phyloP scores from a whole-genome alignment of 1,140 invertebrate genomes.

The Protaetia brevitarsis region DNA sequence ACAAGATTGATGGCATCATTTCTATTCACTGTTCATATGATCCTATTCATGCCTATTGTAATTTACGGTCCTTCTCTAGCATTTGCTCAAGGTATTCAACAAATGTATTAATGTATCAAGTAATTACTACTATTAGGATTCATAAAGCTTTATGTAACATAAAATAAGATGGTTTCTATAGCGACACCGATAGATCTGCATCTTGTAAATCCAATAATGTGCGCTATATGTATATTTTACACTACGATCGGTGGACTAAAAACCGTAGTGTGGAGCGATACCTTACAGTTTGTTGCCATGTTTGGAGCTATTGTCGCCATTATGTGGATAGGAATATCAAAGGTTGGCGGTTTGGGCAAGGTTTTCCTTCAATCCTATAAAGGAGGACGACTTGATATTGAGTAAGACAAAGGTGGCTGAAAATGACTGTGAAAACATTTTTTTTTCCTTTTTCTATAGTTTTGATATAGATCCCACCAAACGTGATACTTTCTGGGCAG shows the following conservation, averaged over 20 bases:
- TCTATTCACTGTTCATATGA: slow-evolving; percentile 53
- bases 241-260: no score
- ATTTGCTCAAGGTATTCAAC: slow-evolving; percentile 56
- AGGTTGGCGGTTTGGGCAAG: slow-evolving; percentile 60
- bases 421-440: no score
- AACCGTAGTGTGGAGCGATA: no score
- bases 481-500: slow-evolving; percentile 58
- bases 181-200: slow-evolving; percentile 69
- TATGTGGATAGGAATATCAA: slow-evolving; percentile 58
- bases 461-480: slow-evolving; percentile 53
- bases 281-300: slow-evolving; percentile 66
- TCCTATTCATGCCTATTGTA: slow-evolving; percentile 60
- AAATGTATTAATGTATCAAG: slow-evolving; percentile 64
- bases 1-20: slow-evolving; percentile 58
- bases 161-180: background rate
- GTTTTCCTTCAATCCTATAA: slow-evolving; percentile 51
- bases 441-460: slow-evolving; percentile 44
- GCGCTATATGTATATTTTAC: no score
- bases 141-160: background rate
- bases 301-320: slow-evolving; percentile 63
- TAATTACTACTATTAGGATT: no score
- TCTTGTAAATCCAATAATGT: slow-evolving; percentile 60
- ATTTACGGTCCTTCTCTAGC: slow-evolving; percentile 60
- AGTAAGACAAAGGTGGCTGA: background rate
- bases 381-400: slow-evolving; percentile 52